Evolutionary conservation across 1,140 invertebrate genomes (phyloP), one percentile per base, ranked within the genome.

Genomic region (Liolophura sinensis): DNA sequence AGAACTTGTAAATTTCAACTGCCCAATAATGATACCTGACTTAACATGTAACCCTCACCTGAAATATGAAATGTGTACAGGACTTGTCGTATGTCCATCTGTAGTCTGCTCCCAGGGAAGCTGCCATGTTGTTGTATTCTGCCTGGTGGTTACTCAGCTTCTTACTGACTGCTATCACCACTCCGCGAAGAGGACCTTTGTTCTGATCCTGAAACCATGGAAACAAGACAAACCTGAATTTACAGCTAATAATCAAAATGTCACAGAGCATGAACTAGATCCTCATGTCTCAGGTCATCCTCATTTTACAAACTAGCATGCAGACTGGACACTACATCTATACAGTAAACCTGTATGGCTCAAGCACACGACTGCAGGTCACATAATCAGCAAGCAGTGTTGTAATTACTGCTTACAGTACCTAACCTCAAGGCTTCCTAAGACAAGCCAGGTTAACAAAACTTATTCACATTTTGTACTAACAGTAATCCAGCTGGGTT

Each of bases 61-160:
- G 79, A 65, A 82, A 86, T 22, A 87, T 79, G 73, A 83, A 86
- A 68, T 87, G 86, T 9, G 86, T 87, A 65, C 85, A 83, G 12
- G 70, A 67, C 16, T 56, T 62, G 48, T 80, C 79, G 65, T 83
- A 85, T 0, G 76, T 77, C 84, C 84, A 85, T n/a, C 76, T 68
- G 68, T 81, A 85, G 27, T 84, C 77, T 7, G 84, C 86, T n/a
- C 85, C 86, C n/a, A 87, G 72, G 14, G 72, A 71, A 1, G 68
- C 65, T 15, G 85, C 84, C 14, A 83, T 78, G 54, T 79, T 71
- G 71, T 84, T 82, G 60, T 84, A 77, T 60, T 84, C 81, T 7
- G 69, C 65, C 64, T 85, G 84, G n/a, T 82, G 68, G n/a, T 72
- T 69, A 27, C 70, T 72, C 18, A 86, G 66, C 69, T 86, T 86